Conservation (phyloP, 2,797 vertebrate genomes). For the Etheostoma nigrum region DNA sequence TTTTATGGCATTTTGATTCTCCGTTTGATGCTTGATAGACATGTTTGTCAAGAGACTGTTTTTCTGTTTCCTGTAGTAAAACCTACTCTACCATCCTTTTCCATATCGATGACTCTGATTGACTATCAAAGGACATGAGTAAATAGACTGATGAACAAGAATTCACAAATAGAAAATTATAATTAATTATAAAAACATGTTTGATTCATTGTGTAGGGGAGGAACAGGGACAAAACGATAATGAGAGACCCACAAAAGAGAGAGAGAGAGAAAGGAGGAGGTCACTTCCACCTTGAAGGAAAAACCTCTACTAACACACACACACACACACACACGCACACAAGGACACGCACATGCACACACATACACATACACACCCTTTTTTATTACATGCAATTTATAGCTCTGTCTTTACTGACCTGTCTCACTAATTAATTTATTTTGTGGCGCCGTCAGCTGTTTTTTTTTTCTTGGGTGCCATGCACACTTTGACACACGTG, state of each 20-base stretch:
- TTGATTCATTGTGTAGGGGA: constrained; percentile 11
- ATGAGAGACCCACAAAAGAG: constrained; percentile 14
- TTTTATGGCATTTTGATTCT: neutral
- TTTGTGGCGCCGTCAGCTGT: constrained; percentile 52
- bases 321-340: neutral
- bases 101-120: neutral
- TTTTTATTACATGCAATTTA: constrained; percentile 51
- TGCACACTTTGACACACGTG: constrained; percentile 42
- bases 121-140: neutral
- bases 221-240: neutral
- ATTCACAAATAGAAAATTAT: neutral
- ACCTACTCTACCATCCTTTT: neutral
- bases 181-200: neutral
- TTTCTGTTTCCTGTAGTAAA: neutral
- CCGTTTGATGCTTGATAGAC: neutral
- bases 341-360: neutral
- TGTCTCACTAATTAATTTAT: constrained; percentile 56
- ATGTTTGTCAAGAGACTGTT: neutral
- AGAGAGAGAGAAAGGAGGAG: constrained; percentile 28
- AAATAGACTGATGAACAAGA: neutral
- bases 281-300: constrained; percentile 64
- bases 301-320: constrained; percentile 16
- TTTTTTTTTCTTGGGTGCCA: constrained; percentile 21
- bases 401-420: constrained; percentile 30
- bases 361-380: neutral